A percentile compares a stretch with the other conserved stretches of the same genome.
Evolutionary conservation across 2,888 invertebrate species (phyloP).

Genomic region (Noctuana brunneofusca): DNA sequence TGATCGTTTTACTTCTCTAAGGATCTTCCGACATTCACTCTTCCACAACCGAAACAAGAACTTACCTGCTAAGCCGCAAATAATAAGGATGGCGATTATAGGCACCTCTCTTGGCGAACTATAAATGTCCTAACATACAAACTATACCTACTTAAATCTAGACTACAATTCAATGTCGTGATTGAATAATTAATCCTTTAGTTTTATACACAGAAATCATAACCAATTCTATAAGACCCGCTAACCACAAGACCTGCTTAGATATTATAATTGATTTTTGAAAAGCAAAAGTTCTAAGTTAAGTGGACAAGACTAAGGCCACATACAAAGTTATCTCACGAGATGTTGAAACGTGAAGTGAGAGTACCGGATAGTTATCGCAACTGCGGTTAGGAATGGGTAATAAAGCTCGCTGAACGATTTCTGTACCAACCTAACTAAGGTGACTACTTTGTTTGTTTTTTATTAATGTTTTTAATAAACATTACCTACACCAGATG

Average conservation of each 20-base stretch:
- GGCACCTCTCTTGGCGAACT: too few species aligned
- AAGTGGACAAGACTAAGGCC: constrained; percentile 47
- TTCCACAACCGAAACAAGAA: too few species aligned
- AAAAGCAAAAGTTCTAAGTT: constrained; percentile 2
- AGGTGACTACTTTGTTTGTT: too few species aligned
- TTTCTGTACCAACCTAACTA: not conserved
- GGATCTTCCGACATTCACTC: too few species aligned
- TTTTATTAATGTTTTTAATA: too few species aligned
- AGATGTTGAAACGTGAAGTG: constrained; percentile 61
- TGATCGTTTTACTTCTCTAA: too few species aligned
- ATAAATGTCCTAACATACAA: too few species aligned
- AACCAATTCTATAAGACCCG: not conserved
- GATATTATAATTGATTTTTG: not conserved
- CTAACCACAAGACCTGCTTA: not conserved
- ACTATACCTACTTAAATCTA: too few species aligned
- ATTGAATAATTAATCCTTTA: not conserved
- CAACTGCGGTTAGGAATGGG: not conserved
- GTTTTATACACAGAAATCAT: not conserved
- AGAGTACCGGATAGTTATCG: constrained; percentile 46
- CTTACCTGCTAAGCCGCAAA: too few species aligned
- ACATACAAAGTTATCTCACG: constrained; percentile 52
- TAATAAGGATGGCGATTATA: too few species aligned
- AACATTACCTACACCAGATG: too few species aligned
- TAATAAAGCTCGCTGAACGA: not conserved
- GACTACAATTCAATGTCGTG: not conserved